phyloP scores from a whole-genome alignment of 2,888 invertebrate species.

The Campopleginae sp. region DNA sequence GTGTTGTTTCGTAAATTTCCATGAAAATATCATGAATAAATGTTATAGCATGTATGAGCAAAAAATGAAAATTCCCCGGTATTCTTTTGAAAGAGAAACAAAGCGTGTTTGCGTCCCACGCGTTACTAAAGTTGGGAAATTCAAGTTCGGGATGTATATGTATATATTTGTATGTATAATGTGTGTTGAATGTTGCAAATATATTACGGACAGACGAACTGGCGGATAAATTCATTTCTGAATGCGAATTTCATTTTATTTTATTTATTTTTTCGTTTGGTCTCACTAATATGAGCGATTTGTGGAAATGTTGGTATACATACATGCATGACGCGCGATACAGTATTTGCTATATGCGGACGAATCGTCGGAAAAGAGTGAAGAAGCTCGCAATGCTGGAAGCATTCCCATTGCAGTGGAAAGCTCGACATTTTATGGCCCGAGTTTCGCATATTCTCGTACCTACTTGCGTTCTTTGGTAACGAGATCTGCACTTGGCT shows the following conservation, averaged over 20 bases:
- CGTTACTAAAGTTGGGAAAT: neutral
- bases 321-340: neutral
- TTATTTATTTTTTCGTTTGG: neutral
- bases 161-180: neutral
- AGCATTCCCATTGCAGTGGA: constrained; percentile 60
- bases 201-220: neutral
- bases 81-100: neutral
- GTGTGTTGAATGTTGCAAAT: neutral
- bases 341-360: constrained; percentile 17
- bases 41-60: neutral
- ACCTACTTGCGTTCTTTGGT: constrained; percentile 67
- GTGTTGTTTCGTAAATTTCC: neutral
- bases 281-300: neutral
- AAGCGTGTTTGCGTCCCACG: neutral
- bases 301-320: neutral
- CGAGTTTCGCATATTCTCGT: constrained; percentile 69
- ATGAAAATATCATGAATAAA: neutral
- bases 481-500: constrained; percentile 65
- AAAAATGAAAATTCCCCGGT: neutral
- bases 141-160: neutral
- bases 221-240: neutral
- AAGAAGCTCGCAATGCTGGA: constrained; percentile 45
- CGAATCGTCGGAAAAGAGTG: constrained; percentile 7
- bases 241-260: neutral
- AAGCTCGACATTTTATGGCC: constrained; percentile 65